Base-by-base conservation (phyloP, 1,140 invertebrate genomes). In the Drosophila arizonae region DNA sequence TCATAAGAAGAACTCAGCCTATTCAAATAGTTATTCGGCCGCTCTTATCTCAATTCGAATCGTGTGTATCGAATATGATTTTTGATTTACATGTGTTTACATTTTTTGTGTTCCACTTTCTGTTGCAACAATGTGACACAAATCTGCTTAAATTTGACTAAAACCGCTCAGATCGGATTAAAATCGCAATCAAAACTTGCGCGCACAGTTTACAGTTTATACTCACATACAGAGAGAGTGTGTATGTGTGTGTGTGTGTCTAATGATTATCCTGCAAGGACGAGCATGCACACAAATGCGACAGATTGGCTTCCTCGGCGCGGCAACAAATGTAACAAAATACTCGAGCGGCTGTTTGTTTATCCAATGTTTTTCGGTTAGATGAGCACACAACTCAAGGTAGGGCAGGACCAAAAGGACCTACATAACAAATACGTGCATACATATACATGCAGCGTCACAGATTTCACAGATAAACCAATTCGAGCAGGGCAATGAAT, bases 401-500 rank as follows among this genome's bases (percentile, higher is more conserved):
- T 87, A 84, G 67, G 64, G 73, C 61, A 67, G 39, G 30, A 15
- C 41, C 45, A 51, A 41, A 28, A 64, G 65, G 52, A 56, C 48
- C 48, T 68, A 62, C 39, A 21, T 30, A 30, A 57, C 57, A 28
- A n/a, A 30, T 15, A 58, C 54, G 15, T 30, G 15, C 24, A 15
- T 33, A 30, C 6, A 30, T 33, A 33, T 46, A 26, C 41, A 30
- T 17, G 26, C 52, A 71, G 73, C 77, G 70, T 81, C 75, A 81
- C 63, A 81, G 84, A 91, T 91, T 91, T 91, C 80, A 91, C 86
- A 91, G 90, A 90, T 91, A 91, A 91, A 91, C 90, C 90, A 84
- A 91, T 91, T 91, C 90, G 90, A 91, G 90, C 75, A 91, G 90
- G 90, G 86, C 77, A 91, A 91, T 91, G 90, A 91, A 91, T 88